Base-by-base conservation (phyloP, 2,113 vertebrate species). In the Paedocypris sp. region DNA sequence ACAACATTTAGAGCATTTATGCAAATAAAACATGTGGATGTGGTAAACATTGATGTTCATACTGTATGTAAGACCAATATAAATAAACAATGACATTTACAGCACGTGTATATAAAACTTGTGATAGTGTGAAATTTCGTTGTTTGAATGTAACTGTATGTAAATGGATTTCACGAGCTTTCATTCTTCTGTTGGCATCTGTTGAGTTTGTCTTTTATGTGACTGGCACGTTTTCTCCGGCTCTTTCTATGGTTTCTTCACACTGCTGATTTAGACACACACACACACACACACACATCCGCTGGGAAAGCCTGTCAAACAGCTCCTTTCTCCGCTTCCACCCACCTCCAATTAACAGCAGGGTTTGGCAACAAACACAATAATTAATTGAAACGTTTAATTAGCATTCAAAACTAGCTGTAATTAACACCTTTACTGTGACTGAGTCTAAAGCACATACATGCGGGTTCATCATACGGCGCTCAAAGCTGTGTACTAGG, bases 341-440 rank as follows among this genome's bases (percentile, higher is more conserved):
- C 75, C 75, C 77, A 18, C 78, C 69, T 71, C 80, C 80, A 84
- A 85, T 86, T 85, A 85, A 81, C 54, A 79, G 67, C 77, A 75
- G 73, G 77, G 76, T 69, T 85, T 83, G 84, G 83, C 82, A 85
- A 84, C 82, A 85, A 83, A 85, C 82, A 76, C 71, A 67, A 32
- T 48, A 78, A 82, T 85, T 87, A 87, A 88, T 84, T 84, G 84
- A 86, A 88, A 85, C 86, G 78, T 83, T 90, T 86, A 86, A 89
- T 90, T 89, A 88, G 88, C 88, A 86, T 85, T 72, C 43, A 32
- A 88, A 85, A 83, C 85, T 77, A 87, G 85, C 74, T 77, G 84
- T 91, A 92, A 95, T 93, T 91, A 94, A 90, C 86, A 87, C 85
- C 80, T 87, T 83, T 89, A 83, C 70, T 73, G 64, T 77, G 58